phyloP scores from a whole-genome alignment of 2,113 vertebrate genomes.

The Acanthisitta chloris region DNA sequence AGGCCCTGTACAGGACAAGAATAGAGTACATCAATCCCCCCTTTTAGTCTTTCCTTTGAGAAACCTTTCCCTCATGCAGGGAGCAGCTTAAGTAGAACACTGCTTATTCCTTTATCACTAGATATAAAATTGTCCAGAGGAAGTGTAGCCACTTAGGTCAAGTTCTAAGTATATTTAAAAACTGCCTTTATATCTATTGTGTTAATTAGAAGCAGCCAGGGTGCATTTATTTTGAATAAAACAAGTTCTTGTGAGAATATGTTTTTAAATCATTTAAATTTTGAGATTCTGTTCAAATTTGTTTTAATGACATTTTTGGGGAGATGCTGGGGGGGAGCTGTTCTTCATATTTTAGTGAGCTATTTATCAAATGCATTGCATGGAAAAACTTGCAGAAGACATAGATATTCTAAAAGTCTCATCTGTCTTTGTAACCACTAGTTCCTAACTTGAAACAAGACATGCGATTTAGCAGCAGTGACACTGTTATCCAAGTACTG shows the following conservation, averaged over 20 bases:
- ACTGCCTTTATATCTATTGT: neutral
- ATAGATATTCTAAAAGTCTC: neutral
- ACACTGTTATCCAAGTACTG: neutral
- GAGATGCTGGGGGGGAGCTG: accelerated
- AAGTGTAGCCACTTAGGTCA: neutral
- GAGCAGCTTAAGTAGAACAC: neutral
- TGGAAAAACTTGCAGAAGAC: neutral
- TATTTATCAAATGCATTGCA: neutral
- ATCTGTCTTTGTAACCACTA: neutral
- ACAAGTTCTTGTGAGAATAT: neutral
- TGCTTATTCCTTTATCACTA: neutral
- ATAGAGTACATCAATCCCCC: neutral
- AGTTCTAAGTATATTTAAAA: neutral
- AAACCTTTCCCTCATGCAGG: neutral
- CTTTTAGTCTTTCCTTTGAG: conserved; percentile 21
- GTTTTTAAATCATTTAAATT: neutral
- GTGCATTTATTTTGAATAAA: neutral
- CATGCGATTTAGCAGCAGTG: neutral
- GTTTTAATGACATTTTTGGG: neutral
- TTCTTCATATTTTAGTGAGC: neutral
- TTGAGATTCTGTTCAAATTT: neutral
- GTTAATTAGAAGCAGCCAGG: neutral
- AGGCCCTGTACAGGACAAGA: neutral
- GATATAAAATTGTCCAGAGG: neutral
- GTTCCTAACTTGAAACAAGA: neutral